Evolutionary conservation across 2,888 invertebrate species (phyloP), one percentile per base, ranked within the genome.

Genomic region (Eupithecia abbreviata): DNA sequence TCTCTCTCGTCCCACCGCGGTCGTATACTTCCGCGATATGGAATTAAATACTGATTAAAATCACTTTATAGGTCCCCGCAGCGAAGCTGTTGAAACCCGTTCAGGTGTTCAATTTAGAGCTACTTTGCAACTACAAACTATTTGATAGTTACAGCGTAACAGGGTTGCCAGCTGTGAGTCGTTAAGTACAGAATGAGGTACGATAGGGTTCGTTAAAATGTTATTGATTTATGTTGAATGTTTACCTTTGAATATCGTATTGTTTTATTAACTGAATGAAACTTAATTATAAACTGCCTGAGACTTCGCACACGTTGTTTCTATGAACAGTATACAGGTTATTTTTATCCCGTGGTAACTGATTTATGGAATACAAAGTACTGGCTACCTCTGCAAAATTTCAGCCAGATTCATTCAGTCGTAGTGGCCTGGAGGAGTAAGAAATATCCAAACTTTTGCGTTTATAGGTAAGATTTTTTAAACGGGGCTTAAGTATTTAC

Each of bases 41-140:
- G 90, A 93, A 93, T 93, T 93, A 94, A 93, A 94, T 92, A 92
- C 91, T 94, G 92, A 93, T 93, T 93, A 93, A 93, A 93, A 89
- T 86, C 87, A 86, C 81, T 82, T 91, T 92, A 91, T 89, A 90
- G 88, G 87, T 87, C 84, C 87, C 55, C 81, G 79, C 84, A 83
- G 83, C 85, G 81, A 84, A 83, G 77, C 83, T 81, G 78, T 84
- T 84, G 83, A 84, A 86, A 89, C 85, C 88, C 85, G 85, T 91
- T 89, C 89, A 91, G 92, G 91, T 92, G 90, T 88, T 88, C 88
- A 90, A 88, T 90, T 90, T 89, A 89, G 84, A 88, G 88, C 83
- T 89, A 90, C 90, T 91, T 92, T 89, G 89, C 85, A 90, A 92
- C 90, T 91, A 89, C 89, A 88, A 91, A 92, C 91, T 90, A 90